Evolutionary conservation across 2,888 invertebrate species (phyloP), one percentile per base, ranked within the genome.

Genomic region (Drosophila infuscata): DNA sequence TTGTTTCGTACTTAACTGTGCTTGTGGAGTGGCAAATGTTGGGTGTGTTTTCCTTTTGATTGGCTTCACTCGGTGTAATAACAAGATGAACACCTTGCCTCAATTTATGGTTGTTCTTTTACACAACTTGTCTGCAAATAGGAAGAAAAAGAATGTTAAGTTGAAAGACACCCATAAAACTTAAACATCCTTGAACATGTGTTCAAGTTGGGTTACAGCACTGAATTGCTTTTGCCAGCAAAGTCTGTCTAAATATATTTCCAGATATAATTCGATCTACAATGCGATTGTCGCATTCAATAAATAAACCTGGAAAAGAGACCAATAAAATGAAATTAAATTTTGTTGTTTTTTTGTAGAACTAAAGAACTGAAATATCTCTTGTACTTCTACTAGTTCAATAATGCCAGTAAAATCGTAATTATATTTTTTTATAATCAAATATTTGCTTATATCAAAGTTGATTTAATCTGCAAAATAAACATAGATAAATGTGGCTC

Each of bases 1-100:
- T 78, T 66, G 77, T 69, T 66, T 72, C 73, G 35, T 58, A 54
- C 81, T 76, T 72, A 66, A 38, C 73, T 33, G 65, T 43, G 54
- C 52, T 54, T 29, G 29, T 58, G 58, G 62, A 76, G 81, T 81
- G 77, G 54, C 73, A 64, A 73, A 53, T 81, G 70, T 72, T 53
- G 51, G 65, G 53, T 46, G 52, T 43, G 54, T 51, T 68, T 57
- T 48, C 43, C 62, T 46, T 25, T 54, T 54, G 53, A 61, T 62
- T 58, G 38, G 30, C 61, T 43, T 11, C 54, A 32, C 63, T 58
- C 43, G 6, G 54, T 30, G 17, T 46, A 35, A 51, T 49, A 63
- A 53, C 38, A 59, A 56, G 54, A 46, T 29, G 30, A 51, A 52
- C 57, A 60, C 51, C 46, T 52, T n/a, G 11, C 17, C 33, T 30